Evolutionary conservation across 1,140 invertebrate genomes (phyloP), one percentile per base, ranked within the genome.

Genomic region (Pantala flavescens): DNA sequence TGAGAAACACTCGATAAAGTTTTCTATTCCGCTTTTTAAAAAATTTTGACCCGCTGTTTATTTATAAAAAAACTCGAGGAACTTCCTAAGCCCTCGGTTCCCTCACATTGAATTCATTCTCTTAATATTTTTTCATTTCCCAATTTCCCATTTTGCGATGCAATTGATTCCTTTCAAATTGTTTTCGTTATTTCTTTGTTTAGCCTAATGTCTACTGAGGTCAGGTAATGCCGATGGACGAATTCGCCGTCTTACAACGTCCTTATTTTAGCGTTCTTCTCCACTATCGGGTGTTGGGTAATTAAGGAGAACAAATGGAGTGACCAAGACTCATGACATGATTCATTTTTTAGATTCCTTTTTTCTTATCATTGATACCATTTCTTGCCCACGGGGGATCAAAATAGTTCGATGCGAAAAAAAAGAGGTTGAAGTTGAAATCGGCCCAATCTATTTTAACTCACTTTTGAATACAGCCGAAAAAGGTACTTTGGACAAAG

Each of bases 361-460:
- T 63, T 63, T 63, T 16, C 5, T 63, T 63, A 19, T 63, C 49
- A 63, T 63, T 63, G 49, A 12, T 14, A 63, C n/a, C n/a, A 63
- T 63, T 63, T 63, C n/a, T 63, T 63, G 16, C 14, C 49, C 49
- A 7, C 49, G n/a, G 49, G n/a, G n/a, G 49, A 63, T 7, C 49
- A 63, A 63, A 19, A 63, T 63, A 63, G 49, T 21, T 63, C 28
- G 9, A 36, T 9, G 49, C 1, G 12, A 63, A 63, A 63, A 7
- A 21, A 63, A 63, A 19, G 49, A 63, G n/a, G 49, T 63, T 19
- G 49, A 21, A 63, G n/a, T 19, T 19, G n/a, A 63, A 63, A 63
- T 63, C 49, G 14, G 49, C 49, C 49, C 49, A 63, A 63, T 63
- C 49, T 63, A 63, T 63, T 63, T 63, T 63, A 63, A 63, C 49